Base-by-base conservation (phyloP, 2,797 vertebrate species). In the Hypotaenidia philippensis region DNA sequence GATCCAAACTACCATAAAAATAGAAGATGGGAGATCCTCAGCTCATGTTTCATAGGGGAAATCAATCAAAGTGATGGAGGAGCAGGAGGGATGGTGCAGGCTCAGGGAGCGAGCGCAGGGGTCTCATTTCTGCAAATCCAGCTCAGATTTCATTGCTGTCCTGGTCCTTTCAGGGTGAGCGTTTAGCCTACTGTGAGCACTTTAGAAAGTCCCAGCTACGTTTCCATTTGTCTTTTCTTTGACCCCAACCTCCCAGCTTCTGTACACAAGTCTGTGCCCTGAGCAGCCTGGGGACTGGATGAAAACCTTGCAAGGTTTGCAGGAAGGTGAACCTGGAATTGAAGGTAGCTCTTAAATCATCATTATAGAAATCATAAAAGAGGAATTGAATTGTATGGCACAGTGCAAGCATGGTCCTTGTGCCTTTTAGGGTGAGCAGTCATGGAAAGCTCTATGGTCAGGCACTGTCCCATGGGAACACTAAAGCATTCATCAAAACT, bases 1-100 rank as follows among this genome's bases (percentile, higher is more conserved):
- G 69, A 85, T 60, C 61, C 83, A 77, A 87, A 86, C 27, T 38
- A n/a, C 65, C 75, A 49, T 75, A 80, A 95, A 94, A 95, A 91
- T 95, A 91, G 90, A 81, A 70, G 34, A 18, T 23, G 87, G 89
- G 89, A 93, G 74, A 94, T 57, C 87, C 91, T 89, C 8, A 0
- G 80, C 80, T 94, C 83, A 31, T 0, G 3, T 78, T 90, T 71
- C 93, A 6, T 2, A 3, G 26, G 44, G 86, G 49, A 22, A 40
- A 61, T 49, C 12, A 55, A 61, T 52, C 86, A 25, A 8, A 74
- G 68, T 1, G 2, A 11, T 5, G n/a, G 71, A 50, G 45, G 63
- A 81, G 44, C 41, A 31, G 78, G 21, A 56, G 15, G 44, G 22
- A 41, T 0, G 6, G 56, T 4, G 27, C 45, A n/a, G 41, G 21